Percentiles rank a stretch among this genome's conserved stretches.
Conservation (phyloP, 2,113 vertebrate species). For the Chlorodrepanis virens region DNA sequence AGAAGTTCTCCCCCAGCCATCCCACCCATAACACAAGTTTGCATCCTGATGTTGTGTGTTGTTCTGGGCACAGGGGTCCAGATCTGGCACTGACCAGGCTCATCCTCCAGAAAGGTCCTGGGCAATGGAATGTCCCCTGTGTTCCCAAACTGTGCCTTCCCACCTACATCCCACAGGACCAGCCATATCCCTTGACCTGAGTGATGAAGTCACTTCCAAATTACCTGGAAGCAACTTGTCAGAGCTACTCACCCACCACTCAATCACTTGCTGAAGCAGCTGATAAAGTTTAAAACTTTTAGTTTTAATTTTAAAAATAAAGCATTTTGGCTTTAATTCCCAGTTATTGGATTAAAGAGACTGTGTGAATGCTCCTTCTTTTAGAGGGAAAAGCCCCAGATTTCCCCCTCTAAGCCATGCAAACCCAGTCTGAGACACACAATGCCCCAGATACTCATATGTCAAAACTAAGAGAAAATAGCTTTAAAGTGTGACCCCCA, state of each 20-base stretch:
- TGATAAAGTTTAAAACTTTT: not conserved
- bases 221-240: rapidly evolving
- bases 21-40: rapidly evolving
- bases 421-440: not conserved
- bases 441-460: rapidly evolving
- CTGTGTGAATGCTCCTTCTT: not conserved
- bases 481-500: not conserved
- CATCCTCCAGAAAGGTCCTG: not conserved
- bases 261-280: not conserved
- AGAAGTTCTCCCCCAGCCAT: not conserved
- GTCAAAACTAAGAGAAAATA: not conserved
- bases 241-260: not conserved
- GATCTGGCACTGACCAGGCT: rapidly evolving
- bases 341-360: not conserved
- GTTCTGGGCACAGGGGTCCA: rapidly evolving
- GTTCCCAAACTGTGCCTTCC: not conserved
- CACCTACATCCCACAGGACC: rapidly evolving
- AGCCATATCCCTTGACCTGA: not conserved
- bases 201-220: not conserved
- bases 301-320: not conserved
- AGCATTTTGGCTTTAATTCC: not conserved
- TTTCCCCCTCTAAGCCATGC: not conserved
- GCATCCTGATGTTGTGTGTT: rapidly evolving
- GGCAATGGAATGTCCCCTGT: rapidly evolving
- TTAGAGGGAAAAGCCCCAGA: not conserved